These are phyloP conservation scores for Phrynocephalus forsythii DNA, from an alignment of 2,797 vertebrate genomes.

Conservation along the genomic window DNA sequence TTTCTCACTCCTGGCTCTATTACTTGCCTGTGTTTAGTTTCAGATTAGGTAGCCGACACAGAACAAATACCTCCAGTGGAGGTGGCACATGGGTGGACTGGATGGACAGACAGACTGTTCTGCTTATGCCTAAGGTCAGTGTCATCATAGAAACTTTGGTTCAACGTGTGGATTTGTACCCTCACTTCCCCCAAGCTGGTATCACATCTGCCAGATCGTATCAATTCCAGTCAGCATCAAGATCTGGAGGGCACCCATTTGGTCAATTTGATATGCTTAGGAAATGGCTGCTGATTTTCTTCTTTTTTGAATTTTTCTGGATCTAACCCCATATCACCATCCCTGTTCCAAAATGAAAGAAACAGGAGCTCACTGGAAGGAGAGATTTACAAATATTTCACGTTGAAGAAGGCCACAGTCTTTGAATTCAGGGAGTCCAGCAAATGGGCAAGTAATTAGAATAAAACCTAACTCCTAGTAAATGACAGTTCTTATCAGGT, in stretches of 20 bases:
- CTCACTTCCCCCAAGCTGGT: neutral
- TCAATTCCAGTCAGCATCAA: neutral
- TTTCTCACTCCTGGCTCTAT: neutral
- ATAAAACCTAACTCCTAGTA: neutral
- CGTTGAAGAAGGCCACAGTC: neutral
- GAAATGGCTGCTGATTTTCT: neutral
- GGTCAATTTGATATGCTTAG: neutral
- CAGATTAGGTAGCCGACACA: conserved; percentile 29
- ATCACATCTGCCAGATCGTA: neutral
- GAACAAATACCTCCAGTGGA: conserved; percentile 12
- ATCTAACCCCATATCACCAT: neutral
- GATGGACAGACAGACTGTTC: too few species aligned
- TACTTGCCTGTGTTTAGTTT: conserved; percentile 42
- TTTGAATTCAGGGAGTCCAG: neutral
- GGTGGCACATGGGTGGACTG: too few species aligned
- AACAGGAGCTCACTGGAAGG: neutral
- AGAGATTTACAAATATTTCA: neutral
- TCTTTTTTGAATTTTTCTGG: neutral
- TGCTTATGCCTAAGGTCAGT: too few species aligned
- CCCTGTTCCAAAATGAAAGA: neutral
- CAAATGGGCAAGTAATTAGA: neutral
- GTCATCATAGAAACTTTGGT: too few species aligned
- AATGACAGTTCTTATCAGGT: neutral
- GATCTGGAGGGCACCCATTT: neutral
- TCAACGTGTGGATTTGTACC: neutral